These are phyloP conservation scores for Galagoides demidoff DNA, from an alignment of 2,797 vertebrate species.

Conservation along the genomic window DNA sequence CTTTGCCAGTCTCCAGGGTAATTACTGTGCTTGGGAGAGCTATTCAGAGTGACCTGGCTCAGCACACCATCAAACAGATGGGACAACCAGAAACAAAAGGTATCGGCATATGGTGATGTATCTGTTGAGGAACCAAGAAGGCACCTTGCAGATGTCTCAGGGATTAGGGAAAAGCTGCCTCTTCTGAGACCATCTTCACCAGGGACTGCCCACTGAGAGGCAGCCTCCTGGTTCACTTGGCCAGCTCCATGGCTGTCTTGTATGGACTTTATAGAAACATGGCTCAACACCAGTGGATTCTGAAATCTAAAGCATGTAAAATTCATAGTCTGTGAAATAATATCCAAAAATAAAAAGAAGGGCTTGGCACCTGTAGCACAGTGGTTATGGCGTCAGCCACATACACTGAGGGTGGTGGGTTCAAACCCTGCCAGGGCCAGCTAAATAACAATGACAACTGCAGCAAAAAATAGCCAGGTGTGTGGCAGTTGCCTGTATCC, in stretches of 20 bases:
- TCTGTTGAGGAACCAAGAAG: constrained; percentile 37
- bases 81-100: constrained; percentile 69
- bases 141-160: neutral
- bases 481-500: no score
- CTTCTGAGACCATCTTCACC: neutral
- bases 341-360: neutral
- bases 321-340: neutral
- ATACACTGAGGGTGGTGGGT: no score
- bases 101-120: constrained; percentile 32
- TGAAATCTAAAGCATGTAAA: neutral
- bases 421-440: no score
- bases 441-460: no score
- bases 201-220: neutral
- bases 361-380: no score
- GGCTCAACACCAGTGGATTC: neutral
- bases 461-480: no score
- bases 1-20: constrained; percentile 61
- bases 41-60: constrained; percentile 63
- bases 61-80: constrained; percentile 61
- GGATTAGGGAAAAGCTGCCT: neutral
- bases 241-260: neutral
- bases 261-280: neutral
- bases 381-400: no score
- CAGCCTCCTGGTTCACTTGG: neutral
- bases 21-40: constrained; percentile 46